A percentile compares a stretch with the other conserved stretches of the same genome.
phyloP scores from a whole-genome alignment of 2,113 vertebrate species.

The Microtus montanus region DNA sequence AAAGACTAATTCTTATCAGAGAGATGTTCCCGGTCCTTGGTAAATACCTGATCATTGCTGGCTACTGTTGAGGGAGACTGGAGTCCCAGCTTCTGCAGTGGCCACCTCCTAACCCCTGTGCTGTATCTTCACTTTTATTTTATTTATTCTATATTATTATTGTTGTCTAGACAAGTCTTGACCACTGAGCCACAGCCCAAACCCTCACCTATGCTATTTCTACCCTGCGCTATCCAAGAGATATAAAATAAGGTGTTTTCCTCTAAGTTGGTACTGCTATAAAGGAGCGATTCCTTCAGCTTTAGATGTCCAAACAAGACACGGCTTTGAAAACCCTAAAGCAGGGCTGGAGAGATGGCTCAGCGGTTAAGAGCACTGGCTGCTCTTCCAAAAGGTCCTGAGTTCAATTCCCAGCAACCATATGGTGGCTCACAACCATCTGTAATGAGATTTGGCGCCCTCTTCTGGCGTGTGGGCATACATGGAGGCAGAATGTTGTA shows the following conservation, averaged over 20 bases:
- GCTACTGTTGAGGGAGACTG: neutral
- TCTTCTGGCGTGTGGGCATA: too few species aligned
- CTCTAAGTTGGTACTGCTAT: neutral
- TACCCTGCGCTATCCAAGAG: neutral
- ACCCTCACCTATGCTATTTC: neutral
- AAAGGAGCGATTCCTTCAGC: neutral
- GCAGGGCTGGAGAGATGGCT: too few species aligned
- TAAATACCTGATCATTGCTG: neutral
- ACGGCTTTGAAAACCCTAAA: neutral
- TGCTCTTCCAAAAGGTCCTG: too few species aligned
- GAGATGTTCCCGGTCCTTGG: neutral
- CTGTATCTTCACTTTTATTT: neutral
- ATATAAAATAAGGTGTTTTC: neutral
- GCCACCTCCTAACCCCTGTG: neutral
- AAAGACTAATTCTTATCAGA: neutral
- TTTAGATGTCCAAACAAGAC: slow-evolving; percentile 5
- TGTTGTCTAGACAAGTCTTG: neutral
- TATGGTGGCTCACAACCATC: too few species aligned
- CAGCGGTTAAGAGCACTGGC: too few species aligned
- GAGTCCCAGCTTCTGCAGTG: neutral
- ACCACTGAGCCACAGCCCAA: neutral
- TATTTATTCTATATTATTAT: neutral
- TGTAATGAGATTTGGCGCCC: too few species aligned
- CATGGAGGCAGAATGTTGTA: too few species aligned
- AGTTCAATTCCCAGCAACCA: too few species aligned